phyloP scores from a whole-genome alignment of 2,113 vertebrate species.

The Grammomys dolichurus region DNA sequence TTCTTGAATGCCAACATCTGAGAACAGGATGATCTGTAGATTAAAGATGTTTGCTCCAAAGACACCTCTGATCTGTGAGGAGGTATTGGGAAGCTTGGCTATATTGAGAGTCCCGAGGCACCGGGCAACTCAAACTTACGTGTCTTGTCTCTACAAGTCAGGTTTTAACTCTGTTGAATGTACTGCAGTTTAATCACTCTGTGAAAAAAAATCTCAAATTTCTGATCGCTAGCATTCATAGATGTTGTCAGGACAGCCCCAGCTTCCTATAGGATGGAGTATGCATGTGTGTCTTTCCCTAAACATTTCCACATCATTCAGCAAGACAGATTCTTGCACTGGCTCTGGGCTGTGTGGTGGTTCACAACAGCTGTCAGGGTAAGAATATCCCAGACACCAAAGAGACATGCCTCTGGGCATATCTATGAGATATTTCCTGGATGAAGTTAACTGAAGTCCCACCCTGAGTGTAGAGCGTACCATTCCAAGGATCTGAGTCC shows the following conservation, averaged over 20 bases:
- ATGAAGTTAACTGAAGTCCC: neutral
- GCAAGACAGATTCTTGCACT: neutral
- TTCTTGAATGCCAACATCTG: neutral
- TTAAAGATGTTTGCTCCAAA: neutral
- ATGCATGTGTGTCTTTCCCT: accelerated
- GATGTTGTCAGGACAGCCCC: neutral
- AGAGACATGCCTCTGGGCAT: too few relatives aligned
- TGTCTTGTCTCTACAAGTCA: neutral
- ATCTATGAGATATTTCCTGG: neutral
- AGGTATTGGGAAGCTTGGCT: neutral
- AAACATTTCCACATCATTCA: neutral
- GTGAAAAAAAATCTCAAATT: neutral
- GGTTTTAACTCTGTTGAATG: neutral
- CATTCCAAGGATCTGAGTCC: too few relatives aligned
- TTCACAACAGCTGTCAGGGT: neutral
- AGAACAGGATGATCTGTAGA: neutral
- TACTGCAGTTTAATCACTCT: too few relatives aligned
- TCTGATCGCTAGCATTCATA: neutral
- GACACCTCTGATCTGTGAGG: neutral
- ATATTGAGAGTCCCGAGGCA: neutral
- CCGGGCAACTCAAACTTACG: too few relatives aligned
- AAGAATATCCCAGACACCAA: neutral
- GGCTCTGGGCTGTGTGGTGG: neutral
- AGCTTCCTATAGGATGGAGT: too few relatives aligned
- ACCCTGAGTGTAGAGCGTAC: too few relatives aligned